phyloP scores from a whole-genome alignment of 2,113 vertebrate genomes.

The Garra rufa region DNA sequence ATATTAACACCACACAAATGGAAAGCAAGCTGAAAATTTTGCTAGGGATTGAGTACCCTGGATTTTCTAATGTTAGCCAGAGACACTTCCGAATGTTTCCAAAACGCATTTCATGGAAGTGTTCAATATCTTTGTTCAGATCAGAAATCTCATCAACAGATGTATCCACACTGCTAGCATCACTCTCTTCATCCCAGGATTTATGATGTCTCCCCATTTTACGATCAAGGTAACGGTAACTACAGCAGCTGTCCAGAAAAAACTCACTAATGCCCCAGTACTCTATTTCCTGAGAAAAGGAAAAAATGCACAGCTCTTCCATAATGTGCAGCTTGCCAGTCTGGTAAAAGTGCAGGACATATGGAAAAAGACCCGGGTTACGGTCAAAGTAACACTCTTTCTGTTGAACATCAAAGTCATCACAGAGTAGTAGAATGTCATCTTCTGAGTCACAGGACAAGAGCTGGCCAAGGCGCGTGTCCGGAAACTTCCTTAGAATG shows the following conservation, averaged over 20 bases:
- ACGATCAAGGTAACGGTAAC: conserved; percentile 93
- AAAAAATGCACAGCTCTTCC: conserved; percentile 97
- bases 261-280: conserved; percentile 98
- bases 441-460: conserved; percentile 90
- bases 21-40: conserved; percentile 96
- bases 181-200: conserved; percentile 93
- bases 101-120: conserved; percentile 83
- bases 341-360: conserved; percentile 94
- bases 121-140: conserved; percentile 90
- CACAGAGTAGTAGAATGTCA: conserved; percentile 93
- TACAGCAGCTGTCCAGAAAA: conserved; percentile 95
- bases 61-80: conserved; percentile 98
- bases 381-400: conserved; percentile 96
- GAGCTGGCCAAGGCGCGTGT: conserved; percentile 92
- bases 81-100: conserved; percentile 87
- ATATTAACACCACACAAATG: conserved; percentile 90
- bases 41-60: conserved; percentile 94
- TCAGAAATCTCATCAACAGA: conserved; percentile 93
- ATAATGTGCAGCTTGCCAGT: conserved; percentile 95
- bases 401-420: conserved; percentile 91
- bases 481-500: conserved; percentile 88
- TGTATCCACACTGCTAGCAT: conserved; percentile 94
- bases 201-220: conserved; percentile 85
- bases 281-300: conserved; percentile 97
- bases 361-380: conserved; percentile 91